phyloP scores from a whole-genome alignment of 2,888 invertebrate genomes.

The Cerceris rybyensis region DNA sequence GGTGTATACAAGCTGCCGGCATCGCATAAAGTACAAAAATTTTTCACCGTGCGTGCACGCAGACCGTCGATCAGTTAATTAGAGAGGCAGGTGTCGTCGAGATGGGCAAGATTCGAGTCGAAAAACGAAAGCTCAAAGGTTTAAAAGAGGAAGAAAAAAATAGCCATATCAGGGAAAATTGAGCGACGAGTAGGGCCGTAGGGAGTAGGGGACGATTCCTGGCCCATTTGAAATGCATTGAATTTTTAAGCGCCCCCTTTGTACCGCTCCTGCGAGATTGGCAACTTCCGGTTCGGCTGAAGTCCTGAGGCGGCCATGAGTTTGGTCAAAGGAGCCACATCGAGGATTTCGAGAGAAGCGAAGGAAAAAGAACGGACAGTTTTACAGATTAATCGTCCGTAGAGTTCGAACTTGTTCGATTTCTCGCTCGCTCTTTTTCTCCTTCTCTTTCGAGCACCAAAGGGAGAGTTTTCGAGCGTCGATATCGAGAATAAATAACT shows the following conservation, averaged over 20 bases:
- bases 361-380: not conserved
- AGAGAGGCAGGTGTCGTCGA: not conserved
- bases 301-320: slow-evolving; percentile 45
- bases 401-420: slow-evolving; percentile 5
- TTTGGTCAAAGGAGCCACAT: slow-evolving; percentile 19
- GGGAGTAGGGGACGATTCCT: slow-evolving; percentile 69
- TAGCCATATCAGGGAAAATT: slow-evolving; percentile 61
- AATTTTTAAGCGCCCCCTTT: slow-evolving; percentile 79
- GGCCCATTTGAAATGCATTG: slow-evolving; percentile 81
- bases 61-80: not conserved
- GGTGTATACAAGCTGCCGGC: no score
- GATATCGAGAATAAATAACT: slow-evolving; percentile 23
- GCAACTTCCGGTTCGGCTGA: slow-evolving; percentile 60
- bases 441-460: not conserved
- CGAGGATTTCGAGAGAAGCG: not conserved
- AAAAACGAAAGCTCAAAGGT: slow-evolving; percentile 36
- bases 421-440: not conserved
- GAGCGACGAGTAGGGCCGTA: slow-evolving; percentile 63
- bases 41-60: not conserved
- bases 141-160: slow-evolving; percentile 43
- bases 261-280: slow-evolving; percentile 60
- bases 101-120: not conserved
- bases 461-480: not conserved
- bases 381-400: not conserved
- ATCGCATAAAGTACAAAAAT: not conserved